phyloP scores from a whole-genome alignment of 2,113 vertebrate species.

The Paramormyrops kingsleyae region DNA sequence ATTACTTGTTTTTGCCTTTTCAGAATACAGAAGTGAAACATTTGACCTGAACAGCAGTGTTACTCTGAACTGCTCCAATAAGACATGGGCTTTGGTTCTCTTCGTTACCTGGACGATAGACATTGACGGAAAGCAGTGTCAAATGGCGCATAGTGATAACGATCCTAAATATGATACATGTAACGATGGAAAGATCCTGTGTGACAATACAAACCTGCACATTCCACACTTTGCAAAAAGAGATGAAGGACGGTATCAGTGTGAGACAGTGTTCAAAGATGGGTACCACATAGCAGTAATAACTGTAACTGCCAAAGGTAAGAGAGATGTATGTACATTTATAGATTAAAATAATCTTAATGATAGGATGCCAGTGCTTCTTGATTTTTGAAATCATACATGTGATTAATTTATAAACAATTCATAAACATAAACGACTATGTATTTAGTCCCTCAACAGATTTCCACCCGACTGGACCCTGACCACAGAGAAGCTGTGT shows the following conservation, averaged over 20 bases:
- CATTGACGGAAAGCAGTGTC: constrained; percentile 28
- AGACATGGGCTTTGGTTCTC: background rate
- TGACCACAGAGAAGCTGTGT: constrained; percentile 38
- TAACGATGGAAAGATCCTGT: constrained; percentile 36
- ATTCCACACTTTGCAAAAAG: constrained; percentile 45
- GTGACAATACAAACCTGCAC: constrained; percentile 36
- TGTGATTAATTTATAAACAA: background rate
- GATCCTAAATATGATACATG: constrained; percentile 14
- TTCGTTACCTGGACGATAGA: background rate
- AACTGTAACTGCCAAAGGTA: constrained; percentile 42
- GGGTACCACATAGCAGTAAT: background rate
- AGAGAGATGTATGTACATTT: background rate
- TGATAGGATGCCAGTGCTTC: background rate
- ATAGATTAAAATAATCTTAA: background rate
- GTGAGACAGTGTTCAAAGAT: constrained; percentile 35
- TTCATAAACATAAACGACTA: background rate
- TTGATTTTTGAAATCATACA: background rate
- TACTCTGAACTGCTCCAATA: background rate
- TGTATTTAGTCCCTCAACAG: constrained; percentile 25
- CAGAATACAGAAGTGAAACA: background rate
- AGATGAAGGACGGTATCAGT: constrained; percentile 54
- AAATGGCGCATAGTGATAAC: constrained; percentile 12
- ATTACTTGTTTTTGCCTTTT: background rate
- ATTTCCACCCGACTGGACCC: constrained; percentile 27
- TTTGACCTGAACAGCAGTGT: background rate